phyloP scores from a whole-genome alignment of 2,113 vertebrate species.

The Hippocampus comes region DNA sequence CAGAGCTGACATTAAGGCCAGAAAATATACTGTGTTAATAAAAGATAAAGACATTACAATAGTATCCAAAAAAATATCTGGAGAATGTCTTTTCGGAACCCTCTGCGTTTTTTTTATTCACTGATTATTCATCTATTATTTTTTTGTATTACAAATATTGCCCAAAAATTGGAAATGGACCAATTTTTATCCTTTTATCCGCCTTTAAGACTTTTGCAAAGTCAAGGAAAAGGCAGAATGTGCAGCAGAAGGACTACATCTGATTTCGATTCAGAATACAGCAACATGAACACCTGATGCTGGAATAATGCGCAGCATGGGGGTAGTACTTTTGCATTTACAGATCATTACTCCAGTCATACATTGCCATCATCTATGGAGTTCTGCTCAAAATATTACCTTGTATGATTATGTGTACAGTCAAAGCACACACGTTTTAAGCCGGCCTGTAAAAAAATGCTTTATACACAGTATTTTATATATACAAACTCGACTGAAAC shows the following conservation, averaged over 20 bases:
- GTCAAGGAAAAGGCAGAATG: not conserved
- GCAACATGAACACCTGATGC: not conserved
- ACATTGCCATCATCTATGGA: not conserved
- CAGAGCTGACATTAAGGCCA: conserved; percentile 15
- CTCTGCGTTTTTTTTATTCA: too few species aligned
- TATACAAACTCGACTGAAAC: not conserved
- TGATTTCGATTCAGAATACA: not conserved
- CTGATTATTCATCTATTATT: too few species aligned
- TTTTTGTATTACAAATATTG: too few species aligned
- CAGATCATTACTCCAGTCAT: not conserved
- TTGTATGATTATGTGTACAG: not conserved
- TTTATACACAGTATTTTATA: not conserved
- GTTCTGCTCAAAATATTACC: not conserved
- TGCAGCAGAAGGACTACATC: not conserved
- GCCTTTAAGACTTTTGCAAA: too few species aligned
- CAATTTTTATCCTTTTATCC: too few species aligned
- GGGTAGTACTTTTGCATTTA: not conserved
- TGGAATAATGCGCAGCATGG: not conserved
- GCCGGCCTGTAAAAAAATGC: not conserved
- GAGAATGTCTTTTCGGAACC: too few species aligned
- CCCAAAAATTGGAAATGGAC: too few species aligned
- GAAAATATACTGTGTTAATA: conserved; percentile 7
- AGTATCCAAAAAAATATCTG: too few species aligned
- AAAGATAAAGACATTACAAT: not conserved
- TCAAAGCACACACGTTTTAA: not conserved